phyloP scores from a whole-genome alignment of 2,888 invertebrate species.

The Yponomeuta cagnagella region DNA sequence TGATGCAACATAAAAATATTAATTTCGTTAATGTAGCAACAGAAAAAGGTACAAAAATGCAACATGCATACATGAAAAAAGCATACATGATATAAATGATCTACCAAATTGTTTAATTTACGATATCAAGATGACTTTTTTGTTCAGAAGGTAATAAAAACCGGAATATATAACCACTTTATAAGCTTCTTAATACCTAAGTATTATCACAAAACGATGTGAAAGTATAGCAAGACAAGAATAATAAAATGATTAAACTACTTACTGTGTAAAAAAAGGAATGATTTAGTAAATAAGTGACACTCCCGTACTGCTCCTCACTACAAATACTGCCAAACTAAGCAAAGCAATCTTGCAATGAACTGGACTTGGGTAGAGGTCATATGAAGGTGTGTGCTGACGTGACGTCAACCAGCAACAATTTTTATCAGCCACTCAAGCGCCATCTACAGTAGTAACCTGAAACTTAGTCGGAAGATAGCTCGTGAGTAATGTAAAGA shows the following conservation, averaged over 20 bases:
- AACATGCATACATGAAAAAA: no score
- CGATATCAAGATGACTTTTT: no score
- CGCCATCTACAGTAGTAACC: slow-evolving; percentile 24
- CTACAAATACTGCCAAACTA: slow-evolving; percentile 56
- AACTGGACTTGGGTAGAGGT: slow-evolving; percentile 56
- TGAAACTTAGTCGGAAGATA: background rate
- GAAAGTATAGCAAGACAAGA: background rate
- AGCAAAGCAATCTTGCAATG: slow-evolving; percentile 36
- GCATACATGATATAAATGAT: no score
- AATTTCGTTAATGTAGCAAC: no score
- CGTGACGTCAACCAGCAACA: slow-evolving; percentile 21
- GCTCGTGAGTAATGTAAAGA: no score
- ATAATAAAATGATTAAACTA: background rate
- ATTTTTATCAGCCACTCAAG: slow-evolving; percentile 16
- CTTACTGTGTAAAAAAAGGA: slow-evolving; percentile 21
- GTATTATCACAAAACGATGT: background rate
- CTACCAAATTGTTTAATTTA: no score
- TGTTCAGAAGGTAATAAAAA: no score
- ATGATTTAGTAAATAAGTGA: slow-evolving; percentile 41
- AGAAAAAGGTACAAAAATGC: no score
- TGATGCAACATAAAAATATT: no score
- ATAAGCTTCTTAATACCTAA: background rate
- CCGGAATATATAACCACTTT: no score
- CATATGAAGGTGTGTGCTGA: slow-evolving; percentile 68
- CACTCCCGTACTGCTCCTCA: slow-evolving; percentile 57